Percentiles rank a stretch among this genome's conserved stretches.
Evolutionary conservation across 2,888 invertebrate genomes (phyloP).

Genomic region (Linyphia triangularis): DNA sequence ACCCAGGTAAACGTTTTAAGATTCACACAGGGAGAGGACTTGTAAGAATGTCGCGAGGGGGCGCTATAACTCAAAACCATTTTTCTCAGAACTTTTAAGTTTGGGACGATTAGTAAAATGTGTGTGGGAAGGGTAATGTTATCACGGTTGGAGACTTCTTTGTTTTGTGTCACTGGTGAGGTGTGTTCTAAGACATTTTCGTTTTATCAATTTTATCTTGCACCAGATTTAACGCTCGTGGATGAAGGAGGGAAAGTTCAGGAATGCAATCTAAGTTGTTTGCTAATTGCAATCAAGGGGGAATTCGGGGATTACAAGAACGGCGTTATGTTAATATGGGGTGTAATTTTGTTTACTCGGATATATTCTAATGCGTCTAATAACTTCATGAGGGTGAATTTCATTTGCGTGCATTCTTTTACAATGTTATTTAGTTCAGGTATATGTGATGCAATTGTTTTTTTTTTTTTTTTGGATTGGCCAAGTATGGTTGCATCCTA

Average conservation of each 20-base stretch:
- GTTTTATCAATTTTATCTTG: slow-evolving; percentile 33
- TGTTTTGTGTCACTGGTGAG: slow-evolving; percentile 1
- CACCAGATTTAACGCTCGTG: background rate
- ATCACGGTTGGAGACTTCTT: slow-evolving; percentile 10
- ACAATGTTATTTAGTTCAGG: too few relatives aligned
- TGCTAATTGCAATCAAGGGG: slow-evolving; percentile 24
- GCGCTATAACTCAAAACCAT: slow-evolving; percentile 32
- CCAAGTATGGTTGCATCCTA: too few relatives aligned
- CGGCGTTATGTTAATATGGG: slow-evolving; percentile 5
- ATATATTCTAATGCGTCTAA: background rate
- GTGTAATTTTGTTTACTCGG: background rate
- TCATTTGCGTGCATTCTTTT: too few relatives aligned
- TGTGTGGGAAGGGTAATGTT: background rate
- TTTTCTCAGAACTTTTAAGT: slow-evolving; percentile 16
- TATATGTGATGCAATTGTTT: too few relatives aligned
- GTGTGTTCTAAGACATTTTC: background rate
- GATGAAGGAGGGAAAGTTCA: slow-evolving; percentile 8
- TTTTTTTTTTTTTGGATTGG: too few relatives aligned
- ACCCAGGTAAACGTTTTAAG: background rate
- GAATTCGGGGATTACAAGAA: slow-evolving; percentile 1
- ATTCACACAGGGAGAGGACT: background rate
- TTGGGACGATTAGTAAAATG: slow-evolving; percentile 15
- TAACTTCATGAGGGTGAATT: background rate
- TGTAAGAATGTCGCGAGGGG: slow-evolving; percentile 6
- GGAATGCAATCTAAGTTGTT: slow-evolving; percentile 20